Conservation (phyloP, 2,888 invertebrate species). For the Drosophila monieri region DNA sequence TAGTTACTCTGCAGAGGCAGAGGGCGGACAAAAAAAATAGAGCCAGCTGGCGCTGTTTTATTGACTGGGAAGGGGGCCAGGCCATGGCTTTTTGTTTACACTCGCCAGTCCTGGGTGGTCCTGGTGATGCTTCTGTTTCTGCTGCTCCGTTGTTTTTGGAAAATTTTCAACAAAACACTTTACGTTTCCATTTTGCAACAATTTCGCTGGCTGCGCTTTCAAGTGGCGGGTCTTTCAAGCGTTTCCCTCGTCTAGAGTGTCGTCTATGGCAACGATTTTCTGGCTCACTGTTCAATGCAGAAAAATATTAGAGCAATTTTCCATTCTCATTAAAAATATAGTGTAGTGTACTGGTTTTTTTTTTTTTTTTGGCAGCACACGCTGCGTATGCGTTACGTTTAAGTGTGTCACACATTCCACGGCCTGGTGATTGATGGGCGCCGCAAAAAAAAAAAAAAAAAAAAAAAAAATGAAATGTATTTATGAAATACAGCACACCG, state of each 20-base stretch:
- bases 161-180: constrained; percentile 79
- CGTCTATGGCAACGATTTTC: constrained; percentile 36
- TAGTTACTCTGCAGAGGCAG: constrained; percentile 26
- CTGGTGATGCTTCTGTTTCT: constrained; percentile 6
- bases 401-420: constrained; percentile 59
- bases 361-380: constrained; percentile 27
- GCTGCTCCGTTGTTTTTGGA: constrained; percentile 72
- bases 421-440: constrained; percentile 60
- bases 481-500: not conserved
- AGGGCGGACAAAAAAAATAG: constrained; percentile 2
- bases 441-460: too few relatives aligned
- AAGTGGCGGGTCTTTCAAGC: constrained; percentile 60
- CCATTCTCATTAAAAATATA: constrained; percentile 42
- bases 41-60: constrained; percentile 66
- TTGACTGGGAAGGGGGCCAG: constrained; percentile 58
- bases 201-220: constrained; percentile 63
- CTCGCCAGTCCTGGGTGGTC: constrained; percentile 22
- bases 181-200: constrained; percentile 68
- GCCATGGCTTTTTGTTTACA: constrained; percentile 58
- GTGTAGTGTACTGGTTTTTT: constrained; percentile 4
- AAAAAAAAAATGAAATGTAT: not conserved
- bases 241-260: constrained; percentile 50
- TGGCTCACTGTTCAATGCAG: constrained; percentile 33
- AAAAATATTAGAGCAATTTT: constrained; percentile 49
- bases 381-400: constrained; percentile 59